Base-by-base conservation (phyloP, 2,113 vertebrate species). In the Coptodon bakossiorum region DNA sequence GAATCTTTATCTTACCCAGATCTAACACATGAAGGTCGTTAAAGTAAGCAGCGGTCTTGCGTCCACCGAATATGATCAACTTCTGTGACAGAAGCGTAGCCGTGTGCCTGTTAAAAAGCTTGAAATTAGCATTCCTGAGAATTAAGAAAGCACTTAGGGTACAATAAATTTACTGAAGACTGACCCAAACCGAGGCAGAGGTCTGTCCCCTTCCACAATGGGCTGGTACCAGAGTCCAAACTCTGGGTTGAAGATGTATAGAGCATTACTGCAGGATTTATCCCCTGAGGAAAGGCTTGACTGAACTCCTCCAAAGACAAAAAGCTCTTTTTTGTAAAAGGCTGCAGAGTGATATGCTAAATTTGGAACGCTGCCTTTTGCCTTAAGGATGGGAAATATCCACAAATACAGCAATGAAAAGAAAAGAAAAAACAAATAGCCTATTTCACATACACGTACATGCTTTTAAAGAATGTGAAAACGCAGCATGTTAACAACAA, bases 181-280 rank as follows among this genome's bases (percentile, higher is more conserved):
- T 95, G 66, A 98, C 98, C 97, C 97, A 92, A 97, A 96, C 68
- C 98, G 97, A 86, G 97, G 96, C 66, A 97, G 91, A 86, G 98
- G 98, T 86, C 92, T 96, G 68, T 97, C 95, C n/a, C 98, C 98
- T 89, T 98, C 98, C 78, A 97, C 97, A 50, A 98, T 98, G 59
- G 98, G 98, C 90, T 98, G 96, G 91, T 98, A 98, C 98, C 98
- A 98, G 82, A 98, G 96, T 91, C 97, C 96, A 94, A 96, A 97
- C 83, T 98, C 97, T 8, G 97, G 97, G 94, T 97, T 98, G 86
- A 98, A 98, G 93, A 98, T 95, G 89, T 97, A 98, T 24, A 98
- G 94, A 5, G 95, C 31, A 27, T 98, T 98, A 87, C 97, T 98
- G 95, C 97, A 97, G 50, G 85, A 82, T 63, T 94, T 96, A 50